phyloP scores from a whole-genome alignment of 2,113 vertebrate genomes.

The Syrmaticus mikado region DNA sequence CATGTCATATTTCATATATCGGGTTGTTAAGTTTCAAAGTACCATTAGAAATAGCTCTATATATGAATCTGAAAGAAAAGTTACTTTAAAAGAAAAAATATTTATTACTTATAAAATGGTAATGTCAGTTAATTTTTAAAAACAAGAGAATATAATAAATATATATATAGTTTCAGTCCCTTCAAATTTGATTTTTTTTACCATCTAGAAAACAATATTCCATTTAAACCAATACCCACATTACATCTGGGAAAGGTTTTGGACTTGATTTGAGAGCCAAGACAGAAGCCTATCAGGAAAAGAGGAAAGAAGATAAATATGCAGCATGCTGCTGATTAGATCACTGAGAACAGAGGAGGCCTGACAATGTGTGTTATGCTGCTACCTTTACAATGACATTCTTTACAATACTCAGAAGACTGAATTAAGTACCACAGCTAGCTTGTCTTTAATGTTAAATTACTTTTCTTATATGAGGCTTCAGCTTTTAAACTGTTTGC shows the following conservation, averaged over 20 bases:
- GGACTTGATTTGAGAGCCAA: not conserved
- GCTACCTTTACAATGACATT: not conserved
- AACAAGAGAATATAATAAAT: not conserved
- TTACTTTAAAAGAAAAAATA: not conserved
- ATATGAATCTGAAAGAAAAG: not conserved
- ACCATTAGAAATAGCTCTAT: not conserved
- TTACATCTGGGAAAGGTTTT: not conserved
- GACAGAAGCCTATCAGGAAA: not conserved
- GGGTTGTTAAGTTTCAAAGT: not conserved
- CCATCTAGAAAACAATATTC: not conserved
- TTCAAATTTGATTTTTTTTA: not conserved
- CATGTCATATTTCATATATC: not conserved
- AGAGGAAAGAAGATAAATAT: not conserved
- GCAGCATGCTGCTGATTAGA: not conserved
- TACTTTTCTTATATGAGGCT: not conserved
- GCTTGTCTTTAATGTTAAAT: not conserved
- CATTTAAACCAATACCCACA: not conserved
- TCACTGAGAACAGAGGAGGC: not conserved
- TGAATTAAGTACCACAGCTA: not conserved
- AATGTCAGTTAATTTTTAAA: not conserved
- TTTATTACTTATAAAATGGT: not conserved
- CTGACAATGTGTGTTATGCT: not conserved
- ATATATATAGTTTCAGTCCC: rapidly evolving
- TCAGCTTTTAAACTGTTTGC: not conserved
- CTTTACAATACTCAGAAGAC: not conserved